phyloP scores from a whole-genome alignment of 2,888 invertebrate species.

The Dynastes tityus region DNA sequence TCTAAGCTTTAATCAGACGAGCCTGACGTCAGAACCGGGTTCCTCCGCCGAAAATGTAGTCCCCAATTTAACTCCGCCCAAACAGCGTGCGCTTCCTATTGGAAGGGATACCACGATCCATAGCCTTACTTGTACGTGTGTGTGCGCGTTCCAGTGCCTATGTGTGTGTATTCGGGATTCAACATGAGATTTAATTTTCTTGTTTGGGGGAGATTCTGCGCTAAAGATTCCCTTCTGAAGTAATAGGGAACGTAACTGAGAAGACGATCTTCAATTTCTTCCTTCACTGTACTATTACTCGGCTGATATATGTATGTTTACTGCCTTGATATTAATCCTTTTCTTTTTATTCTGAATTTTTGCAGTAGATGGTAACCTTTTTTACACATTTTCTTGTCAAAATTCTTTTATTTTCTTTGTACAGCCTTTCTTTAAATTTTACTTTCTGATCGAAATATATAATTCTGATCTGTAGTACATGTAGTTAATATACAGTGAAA shows the following conservation, averaged over 20 bases:
- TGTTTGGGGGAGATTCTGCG: slow-evolving; percentile 47
- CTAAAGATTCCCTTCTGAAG: slow-evolving; percentile 40
- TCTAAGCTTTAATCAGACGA: slow-evolving; percentile 51
- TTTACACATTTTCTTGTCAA: slow-evolving; percentile 11
- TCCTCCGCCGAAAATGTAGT: slow-evolving; percentile 57
- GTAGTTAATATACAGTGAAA: too few species aligned
- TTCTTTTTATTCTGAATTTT: slow-evolving; percentile 10
- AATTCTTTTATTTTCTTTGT: neutral
- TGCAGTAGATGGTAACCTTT: slow-evolving; percentile 3
- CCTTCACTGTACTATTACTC: slow-evolving; percentile 28
- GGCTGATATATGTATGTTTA: slow-evolving; percentile 39
- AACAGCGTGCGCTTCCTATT: slow-evolving; percentile 50
- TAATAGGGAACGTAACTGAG: slow-evolving; percentile 46
- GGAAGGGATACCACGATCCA: slow-evolving; percentile 46
- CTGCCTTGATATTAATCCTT: slow-evolving; percentile 20
- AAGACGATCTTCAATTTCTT: slow-evolving; percentile 39
- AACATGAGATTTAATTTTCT: slow-evolving; percentile 46
- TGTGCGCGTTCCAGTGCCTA: slow-evolving; percentile 7
- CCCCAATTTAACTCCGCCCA: slow-evolving; percentile 53
- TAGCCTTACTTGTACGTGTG: slow-evolving; percentile 17
- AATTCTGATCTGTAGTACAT: too few species aligned
- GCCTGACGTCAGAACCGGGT: slow-evolving; percentile 55
- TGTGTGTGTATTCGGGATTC: slow-evolving; percentile 34
- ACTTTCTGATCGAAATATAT: neutral
- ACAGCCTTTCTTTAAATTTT: neutral